Evolutionary conservation across 2,888 invertebrate species (phyloP).

Genomic region (Drosophila monieri): DNA sequence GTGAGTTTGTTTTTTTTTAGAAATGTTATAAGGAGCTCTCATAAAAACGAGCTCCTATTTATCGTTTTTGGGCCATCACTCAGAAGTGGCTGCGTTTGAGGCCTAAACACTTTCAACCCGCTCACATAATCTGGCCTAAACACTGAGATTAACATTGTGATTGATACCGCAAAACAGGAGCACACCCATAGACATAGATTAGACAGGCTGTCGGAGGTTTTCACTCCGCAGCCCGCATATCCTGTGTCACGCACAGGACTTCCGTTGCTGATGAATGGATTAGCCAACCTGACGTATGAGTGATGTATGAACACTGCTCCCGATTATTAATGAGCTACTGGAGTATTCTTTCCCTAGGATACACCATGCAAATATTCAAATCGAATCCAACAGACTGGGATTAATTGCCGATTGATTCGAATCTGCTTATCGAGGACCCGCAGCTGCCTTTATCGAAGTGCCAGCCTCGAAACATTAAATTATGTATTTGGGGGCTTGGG

Average conservation of each 20-base stretch:
- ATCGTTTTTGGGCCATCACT: conserved; percentile 1
- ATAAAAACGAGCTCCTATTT: neutral
- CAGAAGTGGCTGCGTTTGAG: neutral
- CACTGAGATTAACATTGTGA: conserved; percentile 47
- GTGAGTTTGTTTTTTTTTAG: neutral
- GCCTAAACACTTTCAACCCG: conserved; percentile 32
- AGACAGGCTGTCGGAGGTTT: conserved; percentile 22
- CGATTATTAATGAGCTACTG: conserved; percentile 68
- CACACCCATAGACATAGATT: conserved; percentile 24
- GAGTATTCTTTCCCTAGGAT: conserved; percentile 42
- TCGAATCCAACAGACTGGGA: conserved; percentile 49
- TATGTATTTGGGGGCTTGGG: conserved; percentile 26
- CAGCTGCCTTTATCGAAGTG: conserved; percentile 27
- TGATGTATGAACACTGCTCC: conserved; percentile 64
- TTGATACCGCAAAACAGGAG: conserved; percentile 41
- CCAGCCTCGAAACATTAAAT: conserved; percentile 35
- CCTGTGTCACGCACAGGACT: conserved; percentile 10
- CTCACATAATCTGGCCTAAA: conserved; percentile 27
- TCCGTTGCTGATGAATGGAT: conserved; percentile 57
- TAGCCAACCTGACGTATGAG: conserved; percentile 75
- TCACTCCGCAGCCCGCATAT: neutral
- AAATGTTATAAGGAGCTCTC: neutral
- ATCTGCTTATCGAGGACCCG: conserved; percentile 32
- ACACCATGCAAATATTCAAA: conserved; percentile 3
- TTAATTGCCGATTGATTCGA: conserved; percentile 67